Evolutionary conservation across 2,113 vertebrate genomes (phyloP).

Genomic region (Tenebrosternarchus preto): DNA sequence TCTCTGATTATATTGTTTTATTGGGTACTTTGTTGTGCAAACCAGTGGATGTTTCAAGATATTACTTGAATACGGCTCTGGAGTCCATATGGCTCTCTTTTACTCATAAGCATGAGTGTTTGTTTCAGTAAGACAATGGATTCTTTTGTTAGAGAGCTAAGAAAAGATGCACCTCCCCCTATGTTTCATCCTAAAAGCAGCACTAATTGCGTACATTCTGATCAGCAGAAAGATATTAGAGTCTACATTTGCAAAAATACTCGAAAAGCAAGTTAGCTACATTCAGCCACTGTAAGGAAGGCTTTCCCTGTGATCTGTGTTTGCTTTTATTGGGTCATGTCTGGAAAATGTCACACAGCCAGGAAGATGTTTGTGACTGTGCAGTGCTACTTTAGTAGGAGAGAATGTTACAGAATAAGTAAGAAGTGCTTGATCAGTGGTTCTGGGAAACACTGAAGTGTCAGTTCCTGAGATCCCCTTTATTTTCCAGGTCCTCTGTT

Average conservation of each 20-base stretch:
- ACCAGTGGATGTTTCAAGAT: constrained; percentile 11
- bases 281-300: constrained; percentile 33
- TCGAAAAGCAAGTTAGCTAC: not conserved
- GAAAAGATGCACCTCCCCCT: constrained; percentile 10
- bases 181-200: constrained; percentile 35
- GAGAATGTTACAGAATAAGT: constrained; percentile 1
- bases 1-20: constrained; percentile 27
- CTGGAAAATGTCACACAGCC: constrained; percentile 24
- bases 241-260: constrained; percentile 31
- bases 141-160: not conserved
- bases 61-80: constrained; percentile 7
- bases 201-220: constrained; percentile 41
- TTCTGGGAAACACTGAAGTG: constrained; percentile 40
- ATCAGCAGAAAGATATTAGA: constrained; percentile 37
- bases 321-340: constrained; percentile 51
- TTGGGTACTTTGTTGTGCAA: not conserved
- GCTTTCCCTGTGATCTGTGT: constrained; percentile 42
- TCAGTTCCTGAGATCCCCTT: constrained; percentile 51
- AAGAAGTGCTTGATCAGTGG: constrained; percentile 26
- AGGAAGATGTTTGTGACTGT: constrained; percentile 36
- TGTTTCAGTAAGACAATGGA: constrained; percentile 34
- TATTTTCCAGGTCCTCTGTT: constrained; percentile 27
- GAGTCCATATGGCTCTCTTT: constrained; percentile 32
- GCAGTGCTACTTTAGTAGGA: constrained; percentile 6
- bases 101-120: constrained; percentile 7